Conservation (phyloP, 30 jellyfish, hydroid and myxozoan species). For the Aurelia aurita complex sp. Pacific region DNA sequence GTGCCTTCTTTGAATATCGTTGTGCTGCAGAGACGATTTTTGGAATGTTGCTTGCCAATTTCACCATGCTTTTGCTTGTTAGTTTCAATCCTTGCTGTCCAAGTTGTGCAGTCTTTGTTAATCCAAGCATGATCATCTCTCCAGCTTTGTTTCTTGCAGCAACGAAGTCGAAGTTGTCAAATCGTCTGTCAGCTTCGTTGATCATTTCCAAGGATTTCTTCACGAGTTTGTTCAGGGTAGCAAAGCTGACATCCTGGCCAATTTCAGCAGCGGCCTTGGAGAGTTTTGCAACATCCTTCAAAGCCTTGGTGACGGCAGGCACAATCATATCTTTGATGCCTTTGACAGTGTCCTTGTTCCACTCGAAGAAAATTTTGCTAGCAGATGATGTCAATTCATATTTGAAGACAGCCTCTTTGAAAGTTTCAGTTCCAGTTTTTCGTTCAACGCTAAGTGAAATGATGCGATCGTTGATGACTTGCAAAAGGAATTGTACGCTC, state of each 20-base stretch:
- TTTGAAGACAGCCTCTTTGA: slow-evolving; percentile 70
- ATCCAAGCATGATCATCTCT: slow-evolving; percentile 22
- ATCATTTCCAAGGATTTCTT: slow-evolving; percentile 14
- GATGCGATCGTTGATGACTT: slow-evolving; percentile 77
- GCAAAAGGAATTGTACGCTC: slow-evolving; percentile 65
- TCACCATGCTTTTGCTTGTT: slow-evolving; percentile 38
- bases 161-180: slow-evolving; percentile 66
- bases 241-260: slow-evolving; percentile 41
- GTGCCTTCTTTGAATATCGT: slow-evolving; percentile 16
- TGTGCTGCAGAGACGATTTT: slow-evolving; percentile 24
- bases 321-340: slow-evolving; percentile 33
- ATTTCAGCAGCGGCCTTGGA: slow-evolving; percentile 10
- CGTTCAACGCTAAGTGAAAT: slow-evolving; percentile 73
- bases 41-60: slow-evolving; percentile 50
- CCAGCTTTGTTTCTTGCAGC: slow-evolving; percentile 66
- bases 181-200: slow-evolving; percentile 56
- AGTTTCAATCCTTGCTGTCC: slow-evolving; percentile 43
- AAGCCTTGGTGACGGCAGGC: slow-evolving; percentile 33
- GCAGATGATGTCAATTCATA: slow-evolving; percentile 72
- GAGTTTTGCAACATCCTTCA: slow-evolving; percentile 11
- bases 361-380: slow-evolving; percentile 74
- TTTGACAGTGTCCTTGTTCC: slow-evolving; percentile 81
- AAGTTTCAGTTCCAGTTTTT: slow-evolving; percentile 25
- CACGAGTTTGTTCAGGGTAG: slow-evolving; percentile 4
- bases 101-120: slow-evolving; percentile 24